Evolutionary conservation across 1,140 invertebrate genomes (phyloP), one percentile per base, ranked within the genome.

Genomic region (Hyposmocoma kahamanoa): DNA sequence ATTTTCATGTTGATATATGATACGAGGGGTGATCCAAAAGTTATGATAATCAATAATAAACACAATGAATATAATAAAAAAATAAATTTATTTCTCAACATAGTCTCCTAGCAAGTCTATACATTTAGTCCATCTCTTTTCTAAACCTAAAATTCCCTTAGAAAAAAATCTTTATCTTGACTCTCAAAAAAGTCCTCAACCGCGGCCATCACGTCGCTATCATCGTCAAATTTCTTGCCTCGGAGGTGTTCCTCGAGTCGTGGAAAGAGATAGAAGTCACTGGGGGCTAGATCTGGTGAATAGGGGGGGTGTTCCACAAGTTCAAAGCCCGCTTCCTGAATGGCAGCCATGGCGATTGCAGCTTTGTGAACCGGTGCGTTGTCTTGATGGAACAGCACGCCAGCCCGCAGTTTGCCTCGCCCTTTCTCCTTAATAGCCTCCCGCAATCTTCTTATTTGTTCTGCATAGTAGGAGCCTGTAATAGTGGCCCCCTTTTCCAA

Each of bases 291-390:
- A 13, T 47, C 36, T 18, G 45, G 51, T 42, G 39, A 53, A 32
- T 53, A 48, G 21, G 46, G 52, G 10, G 47, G 53, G 34, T 46
- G 53, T 8, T 47, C 42, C 13, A 52, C n/a, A 15, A 53, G 10
- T 22, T 53, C 50, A 19, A 53, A 47, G 19, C 41, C 22, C 15
- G 26, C 11, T 17, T 44, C 42, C 20, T 55, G 32, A 17, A 55
- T 49, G 21, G 41, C 47, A 44, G 46, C 32, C 22, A 56, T 56
- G n/a, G 34, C 47, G 32, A 56, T 47, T 24, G 11, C 17, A n/a
- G 53, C 39, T 18, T 32, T 56, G 47, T 56, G 43, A 2, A 32
- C 42, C 17, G 45, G 42, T 10, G 50, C 51, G 51, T 47, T 48
- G 30, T 47, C 45, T 28, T 48, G 39, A 18, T 48, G 42, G 18